Conservation (phyloP, 2,113 vertebrate species). For the Danionella cerebrum region DNA sequence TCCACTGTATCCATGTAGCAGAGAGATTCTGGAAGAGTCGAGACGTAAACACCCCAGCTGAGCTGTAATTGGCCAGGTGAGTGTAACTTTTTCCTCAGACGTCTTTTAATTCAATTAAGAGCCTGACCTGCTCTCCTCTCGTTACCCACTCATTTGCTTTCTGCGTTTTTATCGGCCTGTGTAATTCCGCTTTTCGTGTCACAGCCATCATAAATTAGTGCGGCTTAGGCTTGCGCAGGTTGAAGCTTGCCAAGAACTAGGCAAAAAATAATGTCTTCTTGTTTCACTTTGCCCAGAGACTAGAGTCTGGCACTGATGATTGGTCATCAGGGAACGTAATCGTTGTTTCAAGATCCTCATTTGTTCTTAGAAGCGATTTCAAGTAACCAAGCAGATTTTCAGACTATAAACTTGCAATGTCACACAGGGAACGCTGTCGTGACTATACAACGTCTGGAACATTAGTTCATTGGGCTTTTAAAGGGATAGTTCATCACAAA, state of each 20-base stretch:
- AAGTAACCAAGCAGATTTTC: conserved; percentile 32
- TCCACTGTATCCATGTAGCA: conserved; percentile 83
- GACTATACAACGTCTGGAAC: background rate
- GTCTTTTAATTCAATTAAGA: conserved; percentile 98
- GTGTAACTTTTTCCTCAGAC: conserved; percentile 62
- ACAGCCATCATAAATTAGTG: conserved; percentile 66
- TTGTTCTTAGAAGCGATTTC: conserved; percentile 29
- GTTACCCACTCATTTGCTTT: conserved; percentile 86
- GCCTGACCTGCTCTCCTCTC: conserved; percentile 77
- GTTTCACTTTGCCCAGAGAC: conserved; percentile 67
- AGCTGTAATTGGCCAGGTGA: conserved; percentile 87
- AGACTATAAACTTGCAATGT: conserved; percentile 27
- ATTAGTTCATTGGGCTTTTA: background rate
- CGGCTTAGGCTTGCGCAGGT: conserved; percentile 51
- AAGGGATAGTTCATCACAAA: background rate
- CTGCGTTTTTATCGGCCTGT: conserved; percentile 67
- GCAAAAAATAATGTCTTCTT: conserved; percentile 49
- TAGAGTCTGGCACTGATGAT: conserved; percentile 22
- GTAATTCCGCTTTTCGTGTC: conserved; percentile 72
- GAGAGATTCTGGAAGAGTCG: conserved; percentile 80
- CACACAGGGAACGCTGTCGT: conserved; percentile 4
- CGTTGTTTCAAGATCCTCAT: conserved; percentile 28
- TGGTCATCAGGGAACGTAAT: conserved; percentile 48
- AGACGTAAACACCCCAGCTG: conserved; percentile 80
- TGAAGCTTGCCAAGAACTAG: conserved; percentile 56